phyloP scores from a whole-genome alignment of 2,113 vertebrate genomes.

The Perca schrenkii region DNA sequence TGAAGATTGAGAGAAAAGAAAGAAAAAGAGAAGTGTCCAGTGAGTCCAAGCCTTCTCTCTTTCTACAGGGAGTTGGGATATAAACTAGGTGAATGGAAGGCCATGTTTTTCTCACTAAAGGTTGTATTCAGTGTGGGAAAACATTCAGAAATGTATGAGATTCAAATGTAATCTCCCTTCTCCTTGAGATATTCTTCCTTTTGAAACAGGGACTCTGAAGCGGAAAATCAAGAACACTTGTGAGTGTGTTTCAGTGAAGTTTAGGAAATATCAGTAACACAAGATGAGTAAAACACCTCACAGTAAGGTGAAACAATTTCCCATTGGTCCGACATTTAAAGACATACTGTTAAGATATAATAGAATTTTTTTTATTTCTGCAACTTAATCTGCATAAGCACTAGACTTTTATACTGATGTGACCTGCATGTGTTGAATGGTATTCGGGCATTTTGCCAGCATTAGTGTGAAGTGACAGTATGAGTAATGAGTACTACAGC shows the following conservation, averaged over 20 bases:
- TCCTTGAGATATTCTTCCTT: constrained; percentile 13
- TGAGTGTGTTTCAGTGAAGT: background rate
- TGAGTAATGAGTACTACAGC: background rate
- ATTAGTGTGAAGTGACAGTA: background rate
- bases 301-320: background rate
- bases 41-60: constrained; percentile 17
- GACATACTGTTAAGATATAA: background rate
- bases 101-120: constrained; percentile 12
- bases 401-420: background rate
- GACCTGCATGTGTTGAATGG: background rate
- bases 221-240: constrained; percentile 14
- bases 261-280: constrained; percentile 1
- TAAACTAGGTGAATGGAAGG: constrained; percentile 8
- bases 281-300: background rate
- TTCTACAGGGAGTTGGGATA: background rate
- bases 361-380: background rate
- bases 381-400: background rate
- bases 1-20: constrained; percentile 31
- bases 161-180: constrained; percentile 29
- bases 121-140: constrained; percentile 5
- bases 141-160: constrained; percentile 17
- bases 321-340: background rate
- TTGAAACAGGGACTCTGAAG: constrained; percentile 1
- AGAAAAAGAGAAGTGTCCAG: constrained; percentile 21
- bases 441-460: background rate